Evolutionary conservation across 2,797 vertebrate species (phyloP).

Genomic region (Oreochromis mossambicus): DNA sequence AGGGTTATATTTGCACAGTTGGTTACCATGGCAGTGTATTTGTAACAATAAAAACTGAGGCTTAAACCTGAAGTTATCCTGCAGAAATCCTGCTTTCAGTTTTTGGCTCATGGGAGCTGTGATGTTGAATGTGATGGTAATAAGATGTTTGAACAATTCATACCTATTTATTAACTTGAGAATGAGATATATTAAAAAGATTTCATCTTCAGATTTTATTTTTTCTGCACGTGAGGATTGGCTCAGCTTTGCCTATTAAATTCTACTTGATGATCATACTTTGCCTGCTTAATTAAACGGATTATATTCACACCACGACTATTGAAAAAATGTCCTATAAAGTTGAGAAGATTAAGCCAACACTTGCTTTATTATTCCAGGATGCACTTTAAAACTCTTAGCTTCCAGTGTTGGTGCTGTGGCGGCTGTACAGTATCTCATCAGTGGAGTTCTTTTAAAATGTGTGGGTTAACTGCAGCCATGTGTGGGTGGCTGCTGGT

Average conservation of each 20-base stretch:
- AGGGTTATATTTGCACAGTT: background rate
- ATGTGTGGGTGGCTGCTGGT: background rate
- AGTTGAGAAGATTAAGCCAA: background rate
- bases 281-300: background rate
- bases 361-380: background rate
- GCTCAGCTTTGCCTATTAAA: accelerated
- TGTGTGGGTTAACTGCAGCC: slow-evolving; percentile 14
- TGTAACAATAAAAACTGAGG: background rate
- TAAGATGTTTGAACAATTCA: background rate
- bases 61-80: background rate
- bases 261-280: background rate
- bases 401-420: background rate
- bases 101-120: accelerated
- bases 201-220: background rate
- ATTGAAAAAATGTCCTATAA: background rate
- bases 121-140: background rate
- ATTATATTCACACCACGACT: background rate
- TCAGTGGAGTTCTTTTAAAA: background rate
- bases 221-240: background rate
- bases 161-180: background rate
- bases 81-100: background rate
- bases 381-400: background rate
- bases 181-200: background rate
- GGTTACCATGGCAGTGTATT: background rate
- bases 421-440: background rate